A percentile compares a stretch with the other conserved stretches of the same genome.
Conservation (phyloP, 2,888 invertebrate genomes). For the Tenthredo distinguenda region DNA sequence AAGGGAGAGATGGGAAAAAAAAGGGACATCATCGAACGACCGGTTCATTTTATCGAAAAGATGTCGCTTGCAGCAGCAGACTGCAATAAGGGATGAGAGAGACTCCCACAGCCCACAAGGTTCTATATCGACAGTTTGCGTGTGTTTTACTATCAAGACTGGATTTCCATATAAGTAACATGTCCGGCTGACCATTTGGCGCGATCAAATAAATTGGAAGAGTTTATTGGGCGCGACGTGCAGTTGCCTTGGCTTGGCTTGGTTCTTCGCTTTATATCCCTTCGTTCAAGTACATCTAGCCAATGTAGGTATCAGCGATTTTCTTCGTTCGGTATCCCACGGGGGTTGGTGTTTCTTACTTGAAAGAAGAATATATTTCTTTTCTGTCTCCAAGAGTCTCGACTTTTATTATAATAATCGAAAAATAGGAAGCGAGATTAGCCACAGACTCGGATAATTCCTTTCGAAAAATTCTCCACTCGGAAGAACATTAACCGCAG, state of each 20-base stretch:
- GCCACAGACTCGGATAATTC: not conserved
- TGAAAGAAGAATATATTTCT: not conserved
- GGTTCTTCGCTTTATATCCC: too few species aligned
- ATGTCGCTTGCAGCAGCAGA: not conserved
- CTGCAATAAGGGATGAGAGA: not conserved
- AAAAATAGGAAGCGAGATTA: not conserved
- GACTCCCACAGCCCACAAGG: too few species aligned
- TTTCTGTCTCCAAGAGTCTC: not conserved
- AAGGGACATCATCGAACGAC: not conserved
- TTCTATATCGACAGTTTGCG: constrained; percentile 31
- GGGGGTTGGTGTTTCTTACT: not conserved
- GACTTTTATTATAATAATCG: not conserved
- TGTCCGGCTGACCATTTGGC: constrained; percentile 13
- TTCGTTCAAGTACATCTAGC: too few species aligned
- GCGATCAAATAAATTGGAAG: constrained; percentile 46
- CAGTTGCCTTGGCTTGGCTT: not conserved
- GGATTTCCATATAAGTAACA: constrained; percentile 40
- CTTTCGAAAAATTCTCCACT: too few species aligned
- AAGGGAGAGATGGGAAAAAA: not conserved
- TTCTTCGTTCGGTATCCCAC: not conserved
- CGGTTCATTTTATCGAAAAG: constrained; percentile 5
- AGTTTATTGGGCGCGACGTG: constrained; percentile 20
- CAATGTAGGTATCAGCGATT: too few species aligned
- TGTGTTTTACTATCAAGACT: constrained; percentile 45
- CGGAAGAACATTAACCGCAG: not conserved